phyloP scores from a whole-genome alignment of 2,888 invertebrate species.

The Serrognathus titanus region DNA sequence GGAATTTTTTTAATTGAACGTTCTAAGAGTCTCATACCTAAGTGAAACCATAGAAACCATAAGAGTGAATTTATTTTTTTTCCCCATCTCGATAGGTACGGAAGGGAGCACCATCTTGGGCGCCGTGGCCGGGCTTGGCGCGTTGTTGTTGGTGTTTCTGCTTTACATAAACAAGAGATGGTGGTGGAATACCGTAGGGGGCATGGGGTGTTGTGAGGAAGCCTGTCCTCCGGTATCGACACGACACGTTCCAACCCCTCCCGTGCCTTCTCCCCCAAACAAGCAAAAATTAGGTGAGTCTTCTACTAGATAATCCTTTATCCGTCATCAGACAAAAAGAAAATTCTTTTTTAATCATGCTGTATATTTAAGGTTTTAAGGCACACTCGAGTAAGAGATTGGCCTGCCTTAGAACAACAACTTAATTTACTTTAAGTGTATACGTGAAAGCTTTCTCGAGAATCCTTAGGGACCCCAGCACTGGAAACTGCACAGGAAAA shows the following conservation, averaged over 20 bases:
- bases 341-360: no score
- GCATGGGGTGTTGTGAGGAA: conserved; percentile 62
- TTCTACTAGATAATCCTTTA: not conserved
- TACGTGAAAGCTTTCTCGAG: not conserved
- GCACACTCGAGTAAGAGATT: no score
- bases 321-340: not conserved
- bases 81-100: conserved; percentile 48
- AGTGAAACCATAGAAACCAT: not conserved
- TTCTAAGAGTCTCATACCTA: no score
- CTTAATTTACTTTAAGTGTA: no score
- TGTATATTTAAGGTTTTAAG: no score
- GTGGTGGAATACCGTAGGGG: conserved; percentile 61
- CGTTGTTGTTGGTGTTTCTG: conserved; percentile 77
- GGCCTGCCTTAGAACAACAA: no score
- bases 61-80: conserved; percentile 22
- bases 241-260: conserved; percentile 47
- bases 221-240: conserved; percentile 47
- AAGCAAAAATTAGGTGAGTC: conserved; percentile 47
- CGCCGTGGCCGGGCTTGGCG: conserved; percentile 80
- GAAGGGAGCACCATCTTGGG: conserved; percentile 88
- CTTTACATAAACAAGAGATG: conserved; percentile 83
- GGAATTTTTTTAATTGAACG: no score
- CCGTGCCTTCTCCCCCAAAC: conserved; percentile 39
- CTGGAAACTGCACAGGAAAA: not conserved
- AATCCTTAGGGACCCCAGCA: not conserved